Conservation (phyloP, 2,113 vertebrate genomes). For the Picathartes gymnocephalus region DNA sequence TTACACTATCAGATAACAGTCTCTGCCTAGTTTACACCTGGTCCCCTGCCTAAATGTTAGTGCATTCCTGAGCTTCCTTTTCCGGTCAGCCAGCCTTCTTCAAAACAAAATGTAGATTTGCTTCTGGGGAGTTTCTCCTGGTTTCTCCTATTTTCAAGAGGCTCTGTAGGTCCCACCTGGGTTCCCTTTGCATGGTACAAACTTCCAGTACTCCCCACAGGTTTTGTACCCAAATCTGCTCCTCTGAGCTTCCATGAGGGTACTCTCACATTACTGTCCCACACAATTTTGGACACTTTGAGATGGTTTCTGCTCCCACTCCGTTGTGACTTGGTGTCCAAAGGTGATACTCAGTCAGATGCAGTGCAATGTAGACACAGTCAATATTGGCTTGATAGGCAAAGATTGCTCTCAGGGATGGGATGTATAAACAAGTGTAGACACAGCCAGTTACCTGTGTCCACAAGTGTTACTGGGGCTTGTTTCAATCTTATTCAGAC, state of each 20-base stretch:
- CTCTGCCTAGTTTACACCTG: constrained; percentile 35
- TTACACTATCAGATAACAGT: constrained; percentile 17
- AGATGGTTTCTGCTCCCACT: background rate
- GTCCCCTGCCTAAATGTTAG: constrained; percentile 13
- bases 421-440: background rate
- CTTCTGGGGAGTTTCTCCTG: background rate
- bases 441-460: background rate
- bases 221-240: background rate
- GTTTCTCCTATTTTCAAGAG: background rate
- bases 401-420: background rate
- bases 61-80: background rate
- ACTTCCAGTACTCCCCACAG: background rate
- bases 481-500: background rate
- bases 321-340: background rate
- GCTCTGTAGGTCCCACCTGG: background rate
- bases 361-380: background rate
- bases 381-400: background rate
- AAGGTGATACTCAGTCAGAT: background rate
- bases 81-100: background rate
- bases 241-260: background rate
- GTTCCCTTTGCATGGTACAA: background rate
- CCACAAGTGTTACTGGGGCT: background rate
- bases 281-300: background rate
- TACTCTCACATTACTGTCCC: background rate
- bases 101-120: background rate